phyloP scores from a whole-genome alignment of 1,140 invertebrate species.

The Pectinophora gossypiella region DNA sequence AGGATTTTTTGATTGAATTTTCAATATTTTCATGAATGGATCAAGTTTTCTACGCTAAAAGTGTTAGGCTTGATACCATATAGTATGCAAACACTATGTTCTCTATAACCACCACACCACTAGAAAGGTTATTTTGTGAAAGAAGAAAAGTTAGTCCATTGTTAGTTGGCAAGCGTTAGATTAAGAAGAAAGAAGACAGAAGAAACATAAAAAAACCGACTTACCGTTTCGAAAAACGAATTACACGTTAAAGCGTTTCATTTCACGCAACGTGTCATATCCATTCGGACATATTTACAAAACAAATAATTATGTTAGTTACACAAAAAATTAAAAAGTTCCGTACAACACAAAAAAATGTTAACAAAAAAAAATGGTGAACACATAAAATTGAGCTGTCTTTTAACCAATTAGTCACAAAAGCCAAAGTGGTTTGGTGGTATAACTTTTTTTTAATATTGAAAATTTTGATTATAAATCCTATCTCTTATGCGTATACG shows the following conservation, averaged over 20 bases:
- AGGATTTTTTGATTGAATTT: constrained; percentile 37
- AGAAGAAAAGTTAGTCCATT: constrained; percentile 18
- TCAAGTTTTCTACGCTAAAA: constrained; percentile 22
- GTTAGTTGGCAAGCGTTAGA: constrained; percentile 59
- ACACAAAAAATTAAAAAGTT: constrained; percentile 25
- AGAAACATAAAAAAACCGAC: constrained; percentile 40
- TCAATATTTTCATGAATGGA: constrained; percentile 25
- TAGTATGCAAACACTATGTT: constrained; percentile 31
- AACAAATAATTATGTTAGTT: constrained; percentile 37
- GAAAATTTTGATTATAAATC: constrained; percentile 36
- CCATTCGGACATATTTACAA: constrained; percentile 5
- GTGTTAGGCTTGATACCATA: constrained; percentile 26
- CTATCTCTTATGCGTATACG: constrained; percentile 66
- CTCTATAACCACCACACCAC: constrained; percentile 66
- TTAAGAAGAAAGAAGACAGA: constrained; percentile 26
- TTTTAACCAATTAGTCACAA: constrained; percentile 60
- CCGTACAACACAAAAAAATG: constrained; percentile 26
- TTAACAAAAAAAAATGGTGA: constrained; percentile 35
- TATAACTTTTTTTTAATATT: constrained; percentile 18
- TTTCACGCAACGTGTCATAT: constrained; percentile 17
- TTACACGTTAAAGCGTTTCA: constrained; percentile 8
- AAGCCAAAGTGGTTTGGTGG: constrained; percentile 63
- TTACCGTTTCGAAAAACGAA: constrained; percentile 42
- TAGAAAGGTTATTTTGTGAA: constrained; percentile 22
- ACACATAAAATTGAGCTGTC: constrained; percentile 62